A percentile compares a stretch with the other conserved stretches of the same genome.
Conservation (phyloP, 2,888 invertebrate species). For the Schizaphis graminum region DNA sequence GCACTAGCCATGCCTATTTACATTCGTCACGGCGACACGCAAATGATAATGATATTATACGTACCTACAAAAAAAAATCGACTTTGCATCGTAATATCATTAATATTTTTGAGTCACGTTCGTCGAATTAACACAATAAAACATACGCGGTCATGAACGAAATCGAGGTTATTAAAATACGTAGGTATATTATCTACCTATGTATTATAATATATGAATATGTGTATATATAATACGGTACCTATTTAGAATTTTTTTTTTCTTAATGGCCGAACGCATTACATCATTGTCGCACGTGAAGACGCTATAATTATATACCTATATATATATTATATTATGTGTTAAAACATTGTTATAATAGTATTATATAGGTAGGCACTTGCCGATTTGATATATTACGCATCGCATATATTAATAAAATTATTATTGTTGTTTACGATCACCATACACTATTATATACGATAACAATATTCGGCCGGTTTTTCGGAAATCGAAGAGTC, state of each 20-base stretch:
- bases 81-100: slow-evolving; percentile 28
- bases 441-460: background rate
- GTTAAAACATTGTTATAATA: background rate
- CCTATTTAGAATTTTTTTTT: background rate
- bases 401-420: background rate
- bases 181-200: background rate
- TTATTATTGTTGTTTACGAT: background rate
- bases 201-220: background rate
- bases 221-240: background rate
- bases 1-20: background rate
- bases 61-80: background rate
- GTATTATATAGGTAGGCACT: background rate
- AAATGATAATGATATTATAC: background rate
- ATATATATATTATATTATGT: too few relatives aligned
- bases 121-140: slow-evolving; percentile 15
- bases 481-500: background rate
- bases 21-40: background rate
- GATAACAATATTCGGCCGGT: background rate
- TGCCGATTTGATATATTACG: background rate
- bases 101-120: slow-evolving; percentile 35
- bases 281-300: slow-evolving; percentile 7
- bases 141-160: slow-evolving; percentile 15
- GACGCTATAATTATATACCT: background rate
- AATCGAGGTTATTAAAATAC: slow-evolving; percentile 23
- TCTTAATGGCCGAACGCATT: background rate